Percentiles rank a stretch among this genome's conserved stretches.
These are phyloP conservation scores for Delichon dasypus DNA, from an alignment of 2,797 vertebrate genomes.

Conservation along the genomic window DNA sequence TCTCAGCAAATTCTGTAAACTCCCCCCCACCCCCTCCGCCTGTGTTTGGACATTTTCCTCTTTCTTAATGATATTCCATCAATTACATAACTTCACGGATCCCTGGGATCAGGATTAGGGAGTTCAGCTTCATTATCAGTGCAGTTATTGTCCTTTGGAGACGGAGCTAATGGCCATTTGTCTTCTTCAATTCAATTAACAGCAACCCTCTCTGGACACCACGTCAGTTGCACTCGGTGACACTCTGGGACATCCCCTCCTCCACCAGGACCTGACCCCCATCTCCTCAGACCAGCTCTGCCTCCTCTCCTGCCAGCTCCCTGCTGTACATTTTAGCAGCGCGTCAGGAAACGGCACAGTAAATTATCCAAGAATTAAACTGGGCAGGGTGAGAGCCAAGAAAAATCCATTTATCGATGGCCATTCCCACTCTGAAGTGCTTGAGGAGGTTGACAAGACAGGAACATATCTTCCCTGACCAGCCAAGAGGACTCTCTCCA, in stretches of 20 bases:
- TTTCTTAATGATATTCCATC: conserved; percentile 69
- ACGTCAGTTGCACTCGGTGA: background rate
- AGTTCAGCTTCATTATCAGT: conserved; percentile 72
- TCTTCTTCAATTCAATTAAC: conserved; percentile 72
- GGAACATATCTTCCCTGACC: background rate
- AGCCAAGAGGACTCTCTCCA: background rate
- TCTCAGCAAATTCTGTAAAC: conserved; percentile 21
- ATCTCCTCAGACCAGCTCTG: background rate
- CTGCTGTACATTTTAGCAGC: background rate
- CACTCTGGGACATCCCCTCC: background rate
- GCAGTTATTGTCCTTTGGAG: conserved; percentile 69
- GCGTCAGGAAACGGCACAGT: conserved; percentile 5
- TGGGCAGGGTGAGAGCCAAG: background rate
- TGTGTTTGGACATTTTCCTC: conserved; percentile 24
- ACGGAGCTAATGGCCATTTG: conserved; percentile 65
- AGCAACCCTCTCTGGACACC: conserved; percentile 24
- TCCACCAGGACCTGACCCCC: conserved; percentile 34
- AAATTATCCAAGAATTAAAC: conserved; percentile 44
- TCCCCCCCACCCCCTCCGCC: accelerated
- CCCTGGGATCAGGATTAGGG: conserved; percentile 43
- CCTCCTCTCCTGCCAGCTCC: background rate
- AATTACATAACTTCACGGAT: conserved; percentile 67
- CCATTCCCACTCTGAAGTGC: background rate
- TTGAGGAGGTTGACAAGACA: conserved; percentile 1
- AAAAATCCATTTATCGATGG: conserved; percentile 45